Base-by-base conservation (phyloP, 2,888 invertebrate genomes). In the Eubasilissa splendida region DNA sequence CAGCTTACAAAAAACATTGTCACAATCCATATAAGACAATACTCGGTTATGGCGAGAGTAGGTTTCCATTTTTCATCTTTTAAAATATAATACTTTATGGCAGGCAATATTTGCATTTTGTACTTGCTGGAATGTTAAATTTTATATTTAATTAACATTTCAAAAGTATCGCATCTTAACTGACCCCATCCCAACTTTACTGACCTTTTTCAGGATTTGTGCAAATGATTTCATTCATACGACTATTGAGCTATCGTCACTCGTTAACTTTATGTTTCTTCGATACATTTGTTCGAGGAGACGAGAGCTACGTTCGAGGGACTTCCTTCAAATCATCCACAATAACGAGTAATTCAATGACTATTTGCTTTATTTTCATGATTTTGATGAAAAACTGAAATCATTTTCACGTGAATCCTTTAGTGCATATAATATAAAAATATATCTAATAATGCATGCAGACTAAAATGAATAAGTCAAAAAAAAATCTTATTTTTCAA, bases 51-150 rank as follows among this genome's bases (percentile, higher is more conserved):
- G 42, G 58, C 74, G 33, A 33, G n/a, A 59, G 74, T 22, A 59
- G 59, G 42, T 65, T 65, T 53, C 79, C 77, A 75, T 73, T 71
- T 42, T 22, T 79, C 81, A 56, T 75, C 76, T 80, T 83, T 83
- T 78, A 78, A 82, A 76, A 82, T 66, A 80, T 73, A 81, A 81
- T 80, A 81, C 70, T 83, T 83, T 79, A 76, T 80, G 66, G 80
- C 77, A 71, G 83, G 79, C 71, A 68, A 82, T 71, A 79, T 81
- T 81, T 85, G 87, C 87, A 89, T 87, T 42, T 89, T 87, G 87
- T 85, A 88, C 87, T 88, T 87, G 90, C 91, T 91, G 91, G 89
- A 91, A 91, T 90, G 87, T 91, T 89, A 91, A 91, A 91, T 87
- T 88, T 88, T 89, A 80, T 87, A 88, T 90, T 90, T 90, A 90